These are phyloP conservation scores for Siderastrea siderea DNA, from an alignment of 92 coral and sea anemone species.

Conservation along the genomic window DNA sequence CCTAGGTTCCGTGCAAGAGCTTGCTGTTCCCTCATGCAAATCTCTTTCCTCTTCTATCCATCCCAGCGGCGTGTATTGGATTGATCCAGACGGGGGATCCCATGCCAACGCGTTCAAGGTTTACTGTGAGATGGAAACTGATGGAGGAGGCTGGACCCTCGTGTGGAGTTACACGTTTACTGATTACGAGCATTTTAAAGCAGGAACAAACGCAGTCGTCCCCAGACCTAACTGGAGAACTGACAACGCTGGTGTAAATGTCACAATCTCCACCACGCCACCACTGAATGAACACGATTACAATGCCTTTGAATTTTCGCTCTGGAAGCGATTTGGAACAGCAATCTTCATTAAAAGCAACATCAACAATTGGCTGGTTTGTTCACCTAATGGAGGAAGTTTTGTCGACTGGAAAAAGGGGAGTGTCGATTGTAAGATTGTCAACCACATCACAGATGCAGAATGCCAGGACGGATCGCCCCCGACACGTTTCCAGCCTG, in stretches of 20 bases:
- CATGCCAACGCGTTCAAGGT: conserved; percentile 54
- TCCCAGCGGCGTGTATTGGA: conserved; percentile 70
- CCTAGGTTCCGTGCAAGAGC: background rate
- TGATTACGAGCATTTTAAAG: background rate
- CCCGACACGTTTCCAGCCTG: background rate
- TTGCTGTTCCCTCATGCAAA: conserved; percentile 46
- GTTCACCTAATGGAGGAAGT: background rate
- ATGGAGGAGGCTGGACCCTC: conserved; percentile 45
- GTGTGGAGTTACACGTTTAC: conserved; percentile 42
- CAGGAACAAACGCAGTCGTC: conserved; percentile 1
- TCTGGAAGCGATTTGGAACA: conserved; percentile 64
- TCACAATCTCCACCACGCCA: conserved; percentile 27
- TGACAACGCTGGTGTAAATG: background rate
- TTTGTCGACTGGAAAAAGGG: too few relatives aligned
- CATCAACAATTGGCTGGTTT: conserved; percentile 29
- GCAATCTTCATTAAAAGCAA: conserved; percentile 43
- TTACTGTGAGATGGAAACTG: conserved; percentile 66
- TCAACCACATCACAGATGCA: too few relatives aligned
- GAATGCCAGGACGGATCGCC: background rate
- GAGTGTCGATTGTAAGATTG: too few relatives aligned
- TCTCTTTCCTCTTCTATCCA: conserved; percentile 1
- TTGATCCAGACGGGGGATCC: conserved; percentile 55
- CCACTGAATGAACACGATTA: conserved; percentile 57
- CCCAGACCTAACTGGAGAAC: conserved; percentile 20
- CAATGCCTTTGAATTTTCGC: conserved; percentile 42